These are phyloP conservation scores for Denticeps clupeoides DNA, from an alignment of 2,797 vertebrate species.

Conservation along the genomic window DNA sequence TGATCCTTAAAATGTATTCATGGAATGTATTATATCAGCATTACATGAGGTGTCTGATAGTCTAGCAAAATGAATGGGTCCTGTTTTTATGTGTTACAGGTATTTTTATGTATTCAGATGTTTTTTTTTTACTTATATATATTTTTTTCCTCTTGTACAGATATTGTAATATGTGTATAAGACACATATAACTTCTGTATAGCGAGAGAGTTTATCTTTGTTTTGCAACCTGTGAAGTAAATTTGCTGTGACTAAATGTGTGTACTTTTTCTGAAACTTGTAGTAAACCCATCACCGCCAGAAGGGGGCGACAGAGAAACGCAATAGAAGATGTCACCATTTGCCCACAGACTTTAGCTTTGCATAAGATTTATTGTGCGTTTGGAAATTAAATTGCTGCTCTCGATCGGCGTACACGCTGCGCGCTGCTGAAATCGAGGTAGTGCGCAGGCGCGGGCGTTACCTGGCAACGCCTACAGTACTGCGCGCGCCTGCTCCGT, in stretches of 20 bases:
- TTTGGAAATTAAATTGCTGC: too few species aligned
- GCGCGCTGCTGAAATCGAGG: too few species aligned
- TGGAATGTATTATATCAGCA: conserved; percentile 98
- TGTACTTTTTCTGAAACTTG: neutral
- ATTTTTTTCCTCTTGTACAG: conserved; percentile 98
- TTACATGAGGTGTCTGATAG: conserved; percentile 43
- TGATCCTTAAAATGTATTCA: conserved; percentile 70
- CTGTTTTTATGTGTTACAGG: conserved; percentile 99
- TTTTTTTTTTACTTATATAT: conserved; percentile 99
- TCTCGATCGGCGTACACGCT: too few species aligned
- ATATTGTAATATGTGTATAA: conserved; percentile 99
- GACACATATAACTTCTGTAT: conserved; percentile 99
- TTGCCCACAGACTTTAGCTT: too few species aligned
- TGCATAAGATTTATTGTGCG: too few species aligned
- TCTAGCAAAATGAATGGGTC: conserved; percentile 95
- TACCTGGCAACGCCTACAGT: conserved; percentile 31
- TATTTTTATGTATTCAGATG: conserved; percentile 99
- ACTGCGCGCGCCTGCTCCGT: conserved; percentile 17
- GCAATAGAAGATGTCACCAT: too few species aligned
- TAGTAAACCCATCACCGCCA: too few species aligned
- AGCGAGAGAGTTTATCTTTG: conserved; percentile 98
- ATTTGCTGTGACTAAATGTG: conserved; percentile 82
- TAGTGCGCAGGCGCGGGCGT: conserved; percentile 24
- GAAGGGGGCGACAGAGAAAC: too few species aligned
- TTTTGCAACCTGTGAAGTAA: conserved; percentile 96